Base-by-base conservation (phyloP, 2,113 vertebrate genomes). In the Corynorhinus townsendii region DNA sequence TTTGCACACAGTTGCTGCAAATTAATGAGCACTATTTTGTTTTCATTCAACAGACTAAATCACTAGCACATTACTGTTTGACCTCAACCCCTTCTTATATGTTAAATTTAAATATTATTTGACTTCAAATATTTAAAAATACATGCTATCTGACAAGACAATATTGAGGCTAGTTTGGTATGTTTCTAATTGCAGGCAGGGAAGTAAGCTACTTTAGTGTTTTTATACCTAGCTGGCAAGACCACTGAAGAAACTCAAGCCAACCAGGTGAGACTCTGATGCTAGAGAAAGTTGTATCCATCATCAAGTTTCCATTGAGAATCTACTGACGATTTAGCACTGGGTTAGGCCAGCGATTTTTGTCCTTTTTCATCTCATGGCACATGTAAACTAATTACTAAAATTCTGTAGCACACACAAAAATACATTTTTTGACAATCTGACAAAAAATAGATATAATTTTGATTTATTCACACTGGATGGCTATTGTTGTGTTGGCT, bases 101-200 rank as follows among this genome's bases (percentile, higher is more conserved):
- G 83, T 97, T 93, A 54, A 49, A 64, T 56, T 30, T 76, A 88
- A 93, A 91, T n/a, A 40, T 85, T 64, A 69, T 10, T 11, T 79
- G 38, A 81, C 62, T 71, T 93, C 38, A 75, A 16, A 73, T 8
- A 26, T 62, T 94, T 52, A 16, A 45, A 86, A 69, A 45, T 77
- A 40, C n/a, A 56, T 86, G 17, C 52, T 33, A 79, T 69, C 68
- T 89, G 94, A 69, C 35, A 75, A 83, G 38, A 62, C 11, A 52
- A 0, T 45, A 4, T 59, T 52, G 81, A 80, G 43, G 28, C 86
- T 77, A 10, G 14, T 90, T 93, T 1, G 2, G 26, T 38, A 0
- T 26, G 73, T 30, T 84, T 43, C n/a, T 26, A 19, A 12, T 10
- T 10, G 14, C 33, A 79, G n/a, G 5, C 56, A 80, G 35, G 43